Evolutionary conservation across 1,140 invertebrate genomes (phyloP).

Genomic region (Anastrepha ludens): DNA sequence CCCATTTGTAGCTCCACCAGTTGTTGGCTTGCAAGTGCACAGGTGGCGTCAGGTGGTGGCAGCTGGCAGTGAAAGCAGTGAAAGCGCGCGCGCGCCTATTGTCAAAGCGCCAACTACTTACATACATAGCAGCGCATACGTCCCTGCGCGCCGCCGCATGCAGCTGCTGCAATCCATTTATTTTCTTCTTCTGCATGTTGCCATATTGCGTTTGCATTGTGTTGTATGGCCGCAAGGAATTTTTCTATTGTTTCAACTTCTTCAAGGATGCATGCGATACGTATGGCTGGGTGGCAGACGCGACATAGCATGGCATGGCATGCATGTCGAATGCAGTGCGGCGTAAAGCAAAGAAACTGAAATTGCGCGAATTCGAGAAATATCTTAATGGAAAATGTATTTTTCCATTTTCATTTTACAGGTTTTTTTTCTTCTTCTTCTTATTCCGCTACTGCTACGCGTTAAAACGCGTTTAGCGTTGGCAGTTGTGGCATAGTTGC

Average conservation of each 20-base stretch:
- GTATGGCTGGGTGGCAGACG: neutral
- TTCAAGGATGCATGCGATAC: slow-evolving; percentile 35
- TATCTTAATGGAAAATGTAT: slow-evolving; percentile 43
- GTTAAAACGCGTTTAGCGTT: neutral
- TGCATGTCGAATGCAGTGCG: slow-evolving; percentile 24
- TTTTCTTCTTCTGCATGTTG: slow-evolving; percentile 14
- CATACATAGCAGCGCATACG: neutral
- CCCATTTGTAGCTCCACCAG: neutral
- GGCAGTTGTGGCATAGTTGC: slow-evolving; percentile 40
- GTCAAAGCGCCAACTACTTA: neutral
- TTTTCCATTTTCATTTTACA: neutral
- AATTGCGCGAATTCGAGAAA: slow-evolving; percentile 42
- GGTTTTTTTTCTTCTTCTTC: neutral
- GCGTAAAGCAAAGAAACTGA: slow-evolving; percentile 38
- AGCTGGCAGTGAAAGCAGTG: slow-evolving; percentile 30
- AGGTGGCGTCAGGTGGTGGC: neutral
- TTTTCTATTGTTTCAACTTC: slow-evolving; percentile 49
- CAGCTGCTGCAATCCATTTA: slow-evolving; percentile 35
- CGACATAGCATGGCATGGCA: neutral
- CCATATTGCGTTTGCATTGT: slow-evolving; percentile 50
- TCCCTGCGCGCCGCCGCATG: neutral
- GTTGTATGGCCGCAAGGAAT: slow-evolving; percentile 51
- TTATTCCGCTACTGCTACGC: neutral
- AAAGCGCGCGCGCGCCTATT: neutral
- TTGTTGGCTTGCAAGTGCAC: neutral